Evolutionary conservation across 2,113 vertebrate species (phyloP).

Genomic region (Vicugna pacos): DNA sequence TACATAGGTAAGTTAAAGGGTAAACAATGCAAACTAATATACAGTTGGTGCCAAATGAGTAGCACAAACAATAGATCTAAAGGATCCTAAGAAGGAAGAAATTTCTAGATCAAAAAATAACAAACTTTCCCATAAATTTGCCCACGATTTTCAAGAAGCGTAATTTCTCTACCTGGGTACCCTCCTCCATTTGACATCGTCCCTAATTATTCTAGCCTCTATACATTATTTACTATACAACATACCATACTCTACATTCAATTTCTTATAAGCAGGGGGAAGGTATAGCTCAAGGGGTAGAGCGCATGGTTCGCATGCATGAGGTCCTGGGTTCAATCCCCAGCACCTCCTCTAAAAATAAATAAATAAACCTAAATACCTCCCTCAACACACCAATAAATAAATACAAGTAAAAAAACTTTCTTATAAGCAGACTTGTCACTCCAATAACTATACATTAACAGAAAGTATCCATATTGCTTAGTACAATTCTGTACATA

Average conservation of each 20-base stretch:
- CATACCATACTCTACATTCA: neutral
- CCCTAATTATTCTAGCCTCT: neutral
- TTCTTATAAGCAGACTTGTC: neutral
- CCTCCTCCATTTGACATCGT: neutral
- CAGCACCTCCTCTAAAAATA: too few relatives aligned
- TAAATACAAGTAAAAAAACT: neutral
- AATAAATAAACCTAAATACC: too few relatives aligned
- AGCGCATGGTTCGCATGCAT: too few relatives aligned
- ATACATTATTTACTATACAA: neutral
- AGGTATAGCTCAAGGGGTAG: too few relatives aligned
- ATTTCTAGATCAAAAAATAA: neutral
- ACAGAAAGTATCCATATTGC: neutral
- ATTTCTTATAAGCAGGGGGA: neutral
- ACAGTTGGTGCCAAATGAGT: neutral
- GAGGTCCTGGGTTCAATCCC: too few relatives aligned
- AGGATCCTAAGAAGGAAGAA: slow-evolving; percentile 1
- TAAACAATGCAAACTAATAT: slow-evolving; percentile 39
- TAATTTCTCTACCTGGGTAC: neutral
- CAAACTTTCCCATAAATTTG: neutral
- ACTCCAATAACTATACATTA: neutral
- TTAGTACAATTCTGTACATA: neutral
- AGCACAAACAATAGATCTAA: neutral
- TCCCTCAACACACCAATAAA: too few relatives aligned
- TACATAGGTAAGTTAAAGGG: neutral
- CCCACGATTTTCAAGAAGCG: neutral